These are phyloP conservation scores for Lissocephala sabroskyi DNA, from an alignment of 2,888 invertebrate genomes.

Conservation along the genomic window DNA sequence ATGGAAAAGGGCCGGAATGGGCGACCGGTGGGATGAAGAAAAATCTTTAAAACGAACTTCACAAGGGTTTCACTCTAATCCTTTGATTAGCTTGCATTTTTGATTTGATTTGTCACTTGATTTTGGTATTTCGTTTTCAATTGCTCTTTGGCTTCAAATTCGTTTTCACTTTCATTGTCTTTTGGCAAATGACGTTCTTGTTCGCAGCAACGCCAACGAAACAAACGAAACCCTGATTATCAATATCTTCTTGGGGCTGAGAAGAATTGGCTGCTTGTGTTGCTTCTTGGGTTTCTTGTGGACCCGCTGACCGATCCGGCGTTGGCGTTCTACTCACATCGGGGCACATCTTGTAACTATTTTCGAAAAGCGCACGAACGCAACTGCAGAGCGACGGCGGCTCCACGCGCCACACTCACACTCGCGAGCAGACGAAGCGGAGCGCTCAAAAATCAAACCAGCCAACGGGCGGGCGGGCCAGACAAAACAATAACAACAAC, in stretches of 20 bases:
- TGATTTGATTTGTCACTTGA: conserved; percentile 14
- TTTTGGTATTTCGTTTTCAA: conserved; percentile 10
- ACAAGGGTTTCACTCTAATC: no score
- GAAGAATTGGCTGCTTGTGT: no score
- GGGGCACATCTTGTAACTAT: conserved; percentile 72
- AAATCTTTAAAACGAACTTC: no score
- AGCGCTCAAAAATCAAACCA: conserved; percentile 10
- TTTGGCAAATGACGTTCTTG: conserved; percentile 1
- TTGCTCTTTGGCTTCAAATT: conserved; percentile 16
- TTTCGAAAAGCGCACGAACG: conserved; percentile 68
- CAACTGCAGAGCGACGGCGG: conserved; percentile 65
- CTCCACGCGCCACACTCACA: background rate
- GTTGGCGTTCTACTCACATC: conserved; percentile 70
- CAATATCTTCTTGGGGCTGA: no score
- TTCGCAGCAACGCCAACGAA: background rate
- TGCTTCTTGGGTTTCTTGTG: no score
- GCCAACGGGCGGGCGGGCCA: conserved; percentile 12
- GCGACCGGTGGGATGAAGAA: no score
- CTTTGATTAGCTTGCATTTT: background rate
- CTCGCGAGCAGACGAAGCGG: no score
- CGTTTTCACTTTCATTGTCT: background rate
- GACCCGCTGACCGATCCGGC: conserved; percentile 63
- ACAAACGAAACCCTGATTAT: no score
- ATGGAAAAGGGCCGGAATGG: no score
- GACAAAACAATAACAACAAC: conserved; percentile 13